phyloP scores from a whole-genome alignment of 1,140 invertebrate species.

The Lordiphosa stackelbergi region DNA sequence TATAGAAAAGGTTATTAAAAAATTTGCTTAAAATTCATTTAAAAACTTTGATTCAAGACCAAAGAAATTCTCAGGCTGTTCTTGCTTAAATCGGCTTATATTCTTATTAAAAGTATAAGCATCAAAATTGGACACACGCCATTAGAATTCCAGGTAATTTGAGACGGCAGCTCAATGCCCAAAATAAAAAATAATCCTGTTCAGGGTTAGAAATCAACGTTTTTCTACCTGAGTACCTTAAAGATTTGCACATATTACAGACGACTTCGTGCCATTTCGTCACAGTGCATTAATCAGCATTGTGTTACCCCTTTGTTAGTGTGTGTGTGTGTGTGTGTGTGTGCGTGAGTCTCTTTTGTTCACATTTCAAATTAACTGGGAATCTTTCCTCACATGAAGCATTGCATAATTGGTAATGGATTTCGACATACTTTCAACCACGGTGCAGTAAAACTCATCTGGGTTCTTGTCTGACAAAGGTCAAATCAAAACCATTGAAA shows the following conservation, averaged over 20 bases:
- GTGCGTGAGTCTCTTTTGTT: slow-evolving; percentile 8
- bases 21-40: no score
- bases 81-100: neutral
- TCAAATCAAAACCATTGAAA: slow-evolving; percentile 47
- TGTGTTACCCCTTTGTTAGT: slow-evolving; percentile 20
- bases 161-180: slow-evolving; percentile 11
- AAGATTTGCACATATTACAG: slow-evolving; percentile 32
- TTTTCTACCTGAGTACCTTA: slow-evolving; percentile 41
- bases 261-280: slow-evolving; percentile 38
- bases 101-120: no score
- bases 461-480: slow-evolving; percentile 49
- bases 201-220: slow-evolving; percentile 25
- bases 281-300: slow-evolving; percentile 61
- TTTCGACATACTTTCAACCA: slow-evolving; percentile 23
- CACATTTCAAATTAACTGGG: slow-evolving; percentile 5
- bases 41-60: no score
- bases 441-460: slow-evolving; percentile 40
- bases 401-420: slow-evolving; percentile 16
- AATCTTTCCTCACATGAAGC: slow-evolving; percentile 9
- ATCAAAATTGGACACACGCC: slow-evolving; percentile 14
- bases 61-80: no score
- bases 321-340: neutral
- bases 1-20: no score
- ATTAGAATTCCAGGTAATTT: slow-evolving; percentile 38
- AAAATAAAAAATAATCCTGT: slow-evolving; percentile 34